These are phyloP conservation scores for Calypte anna DNA, from an alignment of 2,113 vertebrate species.

Conservation along the genomic window DNA sequence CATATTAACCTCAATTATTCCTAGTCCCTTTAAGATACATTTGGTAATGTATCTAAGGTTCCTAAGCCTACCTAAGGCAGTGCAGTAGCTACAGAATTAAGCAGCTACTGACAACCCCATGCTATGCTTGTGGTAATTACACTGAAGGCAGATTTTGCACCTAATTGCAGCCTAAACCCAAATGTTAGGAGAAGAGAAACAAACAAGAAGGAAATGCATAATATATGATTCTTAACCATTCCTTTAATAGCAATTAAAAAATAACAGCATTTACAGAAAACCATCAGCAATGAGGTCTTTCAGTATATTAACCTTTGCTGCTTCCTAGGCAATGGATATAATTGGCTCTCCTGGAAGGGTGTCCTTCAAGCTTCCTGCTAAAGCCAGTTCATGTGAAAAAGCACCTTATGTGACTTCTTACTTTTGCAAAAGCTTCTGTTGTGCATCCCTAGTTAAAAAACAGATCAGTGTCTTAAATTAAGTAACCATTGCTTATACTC, in stretches of 20 bases:
- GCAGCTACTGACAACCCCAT: background rate
- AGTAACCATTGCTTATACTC: background rate
- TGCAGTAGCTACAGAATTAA: conserved; percentile 3
- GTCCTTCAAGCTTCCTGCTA: background rate
- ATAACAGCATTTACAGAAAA: background rate
- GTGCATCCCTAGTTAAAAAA: background rate
- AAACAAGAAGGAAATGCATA: background rate
- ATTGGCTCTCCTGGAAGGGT: background rate
- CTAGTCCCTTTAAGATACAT: conserved; percentile 50
- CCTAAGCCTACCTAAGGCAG: conserved; percentile 28
- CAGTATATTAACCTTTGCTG: background rate
- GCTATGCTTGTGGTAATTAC: background rate
- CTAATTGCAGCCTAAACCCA: conserved; percentile 36
- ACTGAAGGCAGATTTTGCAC: conserved; percentile 46
- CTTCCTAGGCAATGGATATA: background rate
- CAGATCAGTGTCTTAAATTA: background rate
- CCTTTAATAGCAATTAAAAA: conserved; percentile 8
- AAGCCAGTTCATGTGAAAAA: background rate
- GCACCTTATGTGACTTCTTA: background rate
- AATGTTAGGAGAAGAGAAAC: conserved; percentile 37
- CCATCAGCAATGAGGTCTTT: background rate
- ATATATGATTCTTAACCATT: background rate
- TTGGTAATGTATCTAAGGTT: conserved; percentile 40
- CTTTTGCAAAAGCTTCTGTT: background rate
- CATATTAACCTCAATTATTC: conserved; percentile 67